Evolutionary conservation across 1,140 invertebrate genomes (phyloP), one percentile per base, ranked within the genome.

Genomic region (Bemisia tabaci): DNA sequence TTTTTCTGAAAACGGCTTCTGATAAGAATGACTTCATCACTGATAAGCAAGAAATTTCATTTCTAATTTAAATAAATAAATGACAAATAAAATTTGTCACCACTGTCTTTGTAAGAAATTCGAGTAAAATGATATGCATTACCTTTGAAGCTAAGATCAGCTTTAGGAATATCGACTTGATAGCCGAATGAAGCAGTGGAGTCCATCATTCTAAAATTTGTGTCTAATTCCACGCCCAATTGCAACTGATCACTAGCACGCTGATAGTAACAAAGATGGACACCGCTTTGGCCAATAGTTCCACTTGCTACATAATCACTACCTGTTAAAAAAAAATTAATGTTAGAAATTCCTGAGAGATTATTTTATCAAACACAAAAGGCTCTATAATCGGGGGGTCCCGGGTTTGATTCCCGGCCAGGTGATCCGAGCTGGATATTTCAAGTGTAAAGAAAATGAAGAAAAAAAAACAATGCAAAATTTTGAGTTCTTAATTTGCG

Each of bases 121-220:
- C n/a, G n/a, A n/a, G n/a, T n/a, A n/a, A n/a, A n/a, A n/a, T n/a
- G n/a, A n/a, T n/a, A n/a, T n/a, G 65, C 25, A 69, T 70, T 77
- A 94, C 94, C 94, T 88, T 87, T 90, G 76, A 98, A 96, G 11
- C 89, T 85, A 70, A 97, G 82, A 78, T 97, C 94, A 61, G 94
- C 94, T 79, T 95, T 97, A 22, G 95, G 94, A 76, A 99, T 82
- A 79, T 98, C 96, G 65, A 97, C 84, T 80, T 98, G 95, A 79
- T 99, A 99, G 22, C 89, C 95, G 70, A 98, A 83, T 1, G 92
- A 91, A 33, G 91, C 92, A n/a, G 90, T 85, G 2, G 92, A 89
- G 77, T 98, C 95, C 76, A 91, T 88, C 74, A 92, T 86, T 74
- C 91, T 81, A 67, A 90, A 82, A 76, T 91, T 94, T 11, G 92